These are phyloP conservation scores for Mnemiopsis leidyi DNA, from an alignment of 37 sponge, comb jelly and placozoan genomes.

Conservation along the genomic window DNA sequence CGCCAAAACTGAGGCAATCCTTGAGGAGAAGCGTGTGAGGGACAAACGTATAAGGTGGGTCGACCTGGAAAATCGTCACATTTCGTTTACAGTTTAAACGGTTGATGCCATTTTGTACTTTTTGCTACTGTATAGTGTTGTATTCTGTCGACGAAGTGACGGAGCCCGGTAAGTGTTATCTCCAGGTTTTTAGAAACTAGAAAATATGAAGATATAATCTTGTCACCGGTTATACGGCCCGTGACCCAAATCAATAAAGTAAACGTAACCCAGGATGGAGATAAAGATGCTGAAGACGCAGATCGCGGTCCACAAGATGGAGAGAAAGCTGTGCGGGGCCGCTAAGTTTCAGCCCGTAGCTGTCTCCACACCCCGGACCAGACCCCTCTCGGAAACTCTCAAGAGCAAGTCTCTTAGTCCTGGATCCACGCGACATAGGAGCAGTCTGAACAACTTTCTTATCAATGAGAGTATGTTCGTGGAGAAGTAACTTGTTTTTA, in stretches of 20 bases:
- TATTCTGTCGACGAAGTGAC: too few species aligned
- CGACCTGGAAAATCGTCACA: too few species aligned
- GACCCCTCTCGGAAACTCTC: not conserved
- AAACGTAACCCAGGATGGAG: conserved; percentile 64
- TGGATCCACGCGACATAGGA: not conserved
- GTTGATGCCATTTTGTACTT: too few species aligned
- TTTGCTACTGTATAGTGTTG: too few species aligned
- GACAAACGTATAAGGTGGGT: conserved; percentile 32
- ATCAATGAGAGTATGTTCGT: not conserved
- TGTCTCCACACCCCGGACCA: conserved; percentile 43
- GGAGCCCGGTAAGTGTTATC: too few species aligned
- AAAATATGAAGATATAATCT: too few species aligned
- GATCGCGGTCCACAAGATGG: conserved; percentile 49
- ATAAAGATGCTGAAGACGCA: conserved; percentile 61
- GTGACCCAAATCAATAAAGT: too few species aligned
- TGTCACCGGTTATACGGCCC: too few species aligned
- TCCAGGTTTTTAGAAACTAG: too few species aligned
- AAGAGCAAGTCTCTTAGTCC: not conserved
- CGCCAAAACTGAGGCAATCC: not conserved
- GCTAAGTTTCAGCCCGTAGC: not conserved
- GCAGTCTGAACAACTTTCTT: not conserved
- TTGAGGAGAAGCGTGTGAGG: conserved; percentile 42
- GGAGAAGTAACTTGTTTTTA: not conserved
- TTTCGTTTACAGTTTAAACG: too few species aligned
- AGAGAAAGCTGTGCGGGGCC: not conserved